These are phyloP conservation scores for Urosaurus nigricauda DNA, from an alignment of 2,797 vertebrate species.

Conservation along the genomic window DNA sequence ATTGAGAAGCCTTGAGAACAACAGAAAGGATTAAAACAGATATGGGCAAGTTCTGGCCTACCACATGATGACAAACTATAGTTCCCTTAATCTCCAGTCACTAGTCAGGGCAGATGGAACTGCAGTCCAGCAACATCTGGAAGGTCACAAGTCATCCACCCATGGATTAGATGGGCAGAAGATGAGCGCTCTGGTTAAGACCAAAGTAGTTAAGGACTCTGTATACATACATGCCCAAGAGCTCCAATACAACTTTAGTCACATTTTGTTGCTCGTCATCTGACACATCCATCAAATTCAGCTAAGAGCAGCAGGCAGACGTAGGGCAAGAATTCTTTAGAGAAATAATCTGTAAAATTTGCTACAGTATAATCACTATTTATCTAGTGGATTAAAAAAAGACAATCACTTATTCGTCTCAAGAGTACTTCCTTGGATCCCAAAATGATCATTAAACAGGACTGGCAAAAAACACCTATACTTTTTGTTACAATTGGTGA, in stretches of 20 bases:
- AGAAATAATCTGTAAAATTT: neutral
- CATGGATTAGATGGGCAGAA: neutral
- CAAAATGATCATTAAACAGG: neutral
- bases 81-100: too few relatives aligned
- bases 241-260: neutral
- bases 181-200: neutral
- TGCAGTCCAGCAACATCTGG: too few relatives aligned
- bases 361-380: neutral
- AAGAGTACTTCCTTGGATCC: neutral
- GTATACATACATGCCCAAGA: neutral
- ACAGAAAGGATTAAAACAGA: neutral
- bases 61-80: too few relatives aligned
- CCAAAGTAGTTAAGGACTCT: neutral
- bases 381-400: neutral
- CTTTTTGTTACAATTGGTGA: neutral
- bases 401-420: neutral
- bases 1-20: neutral
- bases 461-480: neutral
- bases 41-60: neutral
- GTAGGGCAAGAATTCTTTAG: neutral
- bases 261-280: neutral
- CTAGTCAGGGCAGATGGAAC: too few relatives aligned
- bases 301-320: neutral
- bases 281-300: neutral
- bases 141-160: neutral